Conservation (phyloP, 2,797 vertebrate genomes). For the Anabas testudineus region DNA sequence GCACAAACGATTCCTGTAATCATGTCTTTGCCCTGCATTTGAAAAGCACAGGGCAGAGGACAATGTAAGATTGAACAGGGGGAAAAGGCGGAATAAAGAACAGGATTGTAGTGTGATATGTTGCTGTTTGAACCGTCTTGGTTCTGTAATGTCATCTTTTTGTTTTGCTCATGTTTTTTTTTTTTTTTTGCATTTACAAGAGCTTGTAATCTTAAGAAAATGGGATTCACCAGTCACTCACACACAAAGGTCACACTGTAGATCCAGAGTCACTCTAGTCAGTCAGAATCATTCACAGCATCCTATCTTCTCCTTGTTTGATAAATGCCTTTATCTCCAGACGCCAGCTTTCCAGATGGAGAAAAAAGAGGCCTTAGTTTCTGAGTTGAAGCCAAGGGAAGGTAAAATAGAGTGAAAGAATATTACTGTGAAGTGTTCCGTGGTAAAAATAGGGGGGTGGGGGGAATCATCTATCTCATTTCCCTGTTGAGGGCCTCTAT, state of each 20-base stretch:
- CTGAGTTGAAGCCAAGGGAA: slow-evolving; percentile 58
- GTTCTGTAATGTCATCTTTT: slow-evolving; percentile 8
- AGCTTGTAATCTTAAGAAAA: slow-evolving; percentile 41
- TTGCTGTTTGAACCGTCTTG: slow-evolving; percentile 5
- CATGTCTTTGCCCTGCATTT: slow-evolving; percentile 33
- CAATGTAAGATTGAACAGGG: neutral
- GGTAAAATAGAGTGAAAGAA: slow-evolving; percentile 74
- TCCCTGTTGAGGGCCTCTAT: slow-evolving; percentile 75
- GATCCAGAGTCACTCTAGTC: slow-evolving; percentile 41
- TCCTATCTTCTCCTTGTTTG: slow-evolving; percentile 47
- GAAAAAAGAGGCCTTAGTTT: slow-evolving; percentile 50
- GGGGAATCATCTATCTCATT: slow-evolving; percentile 73
- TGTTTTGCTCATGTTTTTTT: slow-evolving; percentile 14
- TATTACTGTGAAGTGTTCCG: slow-evolving; percentile 74
- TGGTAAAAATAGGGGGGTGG: slow-evolving; percentile 53
- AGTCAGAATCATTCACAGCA: slow-evolving; percentile 48
- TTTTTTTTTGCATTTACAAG: slow-evolving; percentile 17
- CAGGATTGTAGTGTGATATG: neutral
- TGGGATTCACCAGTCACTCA: slow-evolving; percentile 13
- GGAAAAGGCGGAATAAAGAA: neutral
- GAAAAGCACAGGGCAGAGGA: slow-evolving; percentile 33
- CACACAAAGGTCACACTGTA: slow-evolving; percentile 53
- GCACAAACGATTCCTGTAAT: slow-evolving; percentile 62
- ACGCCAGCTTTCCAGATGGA: slow-evolving; percentile 68
- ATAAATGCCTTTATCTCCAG: slow-evolving; percentile 70